Percentiles rank a stretch among this genome's conserved stretches.
These are phyloP conservation scores for Istiophorus platypterus DNA, from an alignment of 2,113 vertebrate species.

Conservation along the genomic window DNA sequence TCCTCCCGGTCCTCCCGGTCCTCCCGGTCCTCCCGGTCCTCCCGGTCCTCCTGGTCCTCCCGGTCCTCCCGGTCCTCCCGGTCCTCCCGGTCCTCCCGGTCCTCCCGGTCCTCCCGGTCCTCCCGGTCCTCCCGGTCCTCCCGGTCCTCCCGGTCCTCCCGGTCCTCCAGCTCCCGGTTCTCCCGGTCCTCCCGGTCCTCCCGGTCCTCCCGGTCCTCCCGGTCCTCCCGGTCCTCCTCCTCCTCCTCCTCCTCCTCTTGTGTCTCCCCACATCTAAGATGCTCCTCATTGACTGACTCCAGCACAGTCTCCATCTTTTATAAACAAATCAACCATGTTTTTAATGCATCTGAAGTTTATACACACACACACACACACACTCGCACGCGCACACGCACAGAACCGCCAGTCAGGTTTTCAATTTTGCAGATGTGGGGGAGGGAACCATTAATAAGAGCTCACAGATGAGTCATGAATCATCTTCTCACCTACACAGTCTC, in stretches of 20 bases:
- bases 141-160: background rate
- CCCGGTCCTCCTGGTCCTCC: background rate
- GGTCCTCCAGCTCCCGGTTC: background rate
- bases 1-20: too few species aligned
- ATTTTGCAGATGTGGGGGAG: too few species aligned
- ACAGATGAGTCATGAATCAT: too few species aligned
- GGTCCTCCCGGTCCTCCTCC: background rate
- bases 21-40: background rate
- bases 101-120: too few species aligned
- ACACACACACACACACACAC: background rate
- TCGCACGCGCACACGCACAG: background rate
- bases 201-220: too few species aligned
- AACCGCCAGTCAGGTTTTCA: background rate
- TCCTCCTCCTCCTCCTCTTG: background rate
- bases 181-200: background rate
- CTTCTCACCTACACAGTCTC: too few species aligned
- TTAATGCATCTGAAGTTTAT: background rate
- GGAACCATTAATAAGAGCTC: too few species aligned
- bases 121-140: too few species aligned
- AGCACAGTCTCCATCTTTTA: slow-evolving; percentile 29
- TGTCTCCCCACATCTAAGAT: background rate
- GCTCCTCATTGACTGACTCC: background rate
- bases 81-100: too few species aligned
- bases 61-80: background rate
- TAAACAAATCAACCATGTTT: background rate